These are phyloP conservation scores for Arctopsyche grandis DNA, from an alignment of 1,140 invertebrate genomes.

Conservation along the genomic window DNA sequence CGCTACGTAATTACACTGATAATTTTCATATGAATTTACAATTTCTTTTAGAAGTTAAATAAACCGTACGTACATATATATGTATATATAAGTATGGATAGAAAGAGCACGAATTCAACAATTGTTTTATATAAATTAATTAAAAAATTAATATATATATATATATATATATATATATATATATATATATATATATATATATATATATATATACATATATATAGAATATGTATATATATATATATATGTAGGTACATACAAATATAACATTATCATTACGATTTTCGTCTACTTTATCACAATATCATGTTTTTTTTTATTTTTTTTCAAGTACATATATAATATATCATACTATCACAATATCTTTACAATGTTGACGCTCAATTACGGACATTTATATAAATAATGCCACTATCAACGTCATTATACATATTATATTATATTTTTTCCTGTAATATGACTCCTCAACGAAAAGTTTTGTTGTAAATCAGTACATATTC, in stretches of 20 bases:
- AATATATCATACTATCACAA: no score
- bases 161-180: background rate
- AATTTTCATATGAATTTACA: no score
- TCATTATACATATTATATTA: background rate
- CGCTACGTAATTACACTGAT: no score
- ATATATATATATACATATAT: slow-evolving; percentile 1
- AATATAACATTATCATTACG: background rate
- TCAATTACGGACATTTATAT: background rate
- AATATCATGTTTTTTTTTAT: background rate
- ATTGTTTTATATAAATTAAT: background rate
- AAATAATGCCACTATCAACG: background rate
- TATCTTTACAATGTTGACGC: background rate
- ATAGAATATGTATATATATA: background rate
- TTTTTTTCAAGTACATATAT: no score
- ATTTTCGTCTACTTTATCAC: background rate
- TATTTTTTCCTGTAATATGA: no score
- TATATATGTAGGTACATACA: background rate
- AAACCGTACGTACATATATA: background rate
- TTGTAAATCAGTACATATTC: no score
- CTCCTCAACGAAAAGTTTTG: no score
- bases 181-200: background rate
- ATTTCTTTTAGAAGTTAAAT: background rate
- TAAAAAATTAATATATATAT: background rate
- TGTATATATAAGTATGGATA: background rate
- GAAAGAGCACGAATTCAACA: background rate